A percentile compares a stretch with the other conserved stretches of the same genome.
These are phyloP conservation scores for Ophion slaviceki DNA, from an alignment of 2,888 invertebrate genomes.

Conservation along the genomic window DNA sequence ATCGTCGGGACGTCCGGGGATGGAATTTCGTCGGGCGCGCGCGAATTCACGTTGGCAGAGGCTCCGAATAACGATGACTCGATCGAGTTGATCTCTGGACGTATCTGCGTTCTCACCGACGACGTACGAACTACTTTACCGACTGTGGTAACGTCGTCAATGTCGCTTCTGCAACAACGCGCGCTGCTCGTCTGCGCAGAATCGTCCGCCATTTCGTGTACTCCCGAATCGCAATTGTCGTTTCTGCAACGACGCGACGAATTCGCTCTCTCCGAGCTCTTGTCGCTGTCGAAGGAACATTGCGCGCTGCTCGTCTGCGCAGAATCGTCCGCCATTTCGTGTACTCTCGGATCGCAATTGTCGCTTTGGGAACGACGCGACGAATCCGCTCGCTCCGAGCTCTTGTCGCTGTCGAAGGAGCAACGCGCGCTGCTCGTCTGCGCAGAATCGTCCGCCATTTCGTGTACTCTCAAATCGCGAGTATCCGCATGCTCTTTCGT, in stretches of 20 bases:
- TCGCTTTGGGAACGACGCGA: slow-evolving; percentile 6
- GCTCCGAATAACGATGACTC: slow-evolving; percentile 59
- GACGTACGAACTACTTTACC: slow-evolving; percentile 54
- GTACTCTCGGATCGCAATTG: slow-evolving; percentile 21
- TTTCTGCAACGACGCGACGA: slow-evolving; percentile 7
- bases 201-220: slow-evolving; percentile 73
- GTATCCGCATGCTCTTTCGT: slow-evolving; percentile 51
- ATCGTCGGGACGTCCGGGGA: neutral
- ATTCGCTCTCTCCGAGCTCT: slow-evolving; percentile 57
- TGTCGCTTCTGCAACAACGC: slow-evolving; percentile 40
- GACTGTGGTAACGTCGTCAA: slow-evolving; percentile 49
- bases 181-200: slow-evolving; percentile 21
- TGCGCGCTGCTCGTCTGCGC: slow-evolving; percentile 21
- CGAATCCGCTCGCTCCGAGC: slow-evolving; percentile 58
- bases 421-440: slow-evolving; percentile 24
- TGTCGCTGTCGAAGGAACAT: slow-evolving; percentile 43
- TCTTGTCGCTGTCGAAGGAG: slow-evolving; percentile 51
- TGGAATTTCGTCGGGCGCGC: slow-evolving; percentile 50
- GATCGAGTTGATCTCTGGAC: slow-evolving; percentile 54
- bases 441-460: slow-evolving; percentile 73
- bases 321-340: slow-evolving; percentile 73
- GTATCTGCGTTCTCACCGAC: slow-evolving; percentile 78
- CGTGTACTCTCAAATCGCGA: slow-evolving; percentile 44
- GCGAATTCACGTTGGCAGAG: slow-evolving; percentile 51
- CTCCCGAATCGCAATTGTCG: slow-evolving; percentile 26